A percentile compares a stretch with the other conserved stretches of the same genome.
Evolutionary conservation across 2,797 vertebrate species (phyloP).

Genomic region (Sparidentex hasta): DNA sequence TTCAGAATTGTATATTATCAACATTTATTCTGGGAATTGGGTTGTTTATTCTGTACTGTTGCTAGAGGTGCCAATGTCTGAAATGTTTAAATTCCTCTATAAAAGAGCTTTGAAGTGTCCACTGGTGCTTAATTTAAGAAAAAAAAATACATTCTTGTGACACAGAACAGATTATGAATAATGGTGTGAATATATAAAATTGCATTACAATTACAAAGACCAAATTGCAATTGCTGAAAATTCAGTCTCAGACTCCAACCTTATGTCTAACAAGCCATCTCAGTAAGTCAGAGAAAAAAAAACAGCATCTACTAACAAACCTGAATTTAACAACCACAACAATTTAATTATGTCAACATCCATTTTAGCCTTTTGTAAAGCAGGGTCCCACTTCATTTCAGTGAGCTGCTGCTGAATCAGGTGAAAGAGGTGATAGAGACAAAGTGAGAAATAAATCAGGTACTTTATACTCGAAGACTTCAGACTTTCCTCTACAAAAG

Average conservation of each 20-base stretch:
- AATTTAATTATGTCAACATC: slow-evolving; percentile 3
- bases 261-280: background rate
- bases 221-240: no score
- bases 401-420: background rate
- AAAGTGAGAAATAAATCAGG: background rate
- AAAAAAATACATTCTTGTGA: no score
- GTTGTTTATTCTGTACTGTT: background rate
- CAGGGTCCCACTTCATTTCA: background rate
- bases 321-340: background rate
- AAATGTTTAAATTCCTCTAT: background rate
- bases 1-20: no score
- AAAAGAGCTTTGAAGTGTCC: background rate
- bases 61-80: background rate
- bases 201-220: no score
- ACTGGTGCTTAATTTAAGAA: background rate
- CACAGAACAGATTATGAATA: background rate
- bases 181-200: no score
- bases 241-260: no score
- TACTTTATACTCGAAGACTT: background rate
- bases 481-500: background rate
- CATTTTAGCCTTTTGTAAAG: background rate
- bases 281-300: background rate
- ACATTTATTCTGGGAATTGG: no score
- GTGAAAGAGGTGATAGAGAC: slow-evolving; percentile 1
- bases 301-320: background rate